Evolutionary conservation across 1,140 invertebrate genomes (phyloP).

Genomic region (Telenomus remus): DNA sequence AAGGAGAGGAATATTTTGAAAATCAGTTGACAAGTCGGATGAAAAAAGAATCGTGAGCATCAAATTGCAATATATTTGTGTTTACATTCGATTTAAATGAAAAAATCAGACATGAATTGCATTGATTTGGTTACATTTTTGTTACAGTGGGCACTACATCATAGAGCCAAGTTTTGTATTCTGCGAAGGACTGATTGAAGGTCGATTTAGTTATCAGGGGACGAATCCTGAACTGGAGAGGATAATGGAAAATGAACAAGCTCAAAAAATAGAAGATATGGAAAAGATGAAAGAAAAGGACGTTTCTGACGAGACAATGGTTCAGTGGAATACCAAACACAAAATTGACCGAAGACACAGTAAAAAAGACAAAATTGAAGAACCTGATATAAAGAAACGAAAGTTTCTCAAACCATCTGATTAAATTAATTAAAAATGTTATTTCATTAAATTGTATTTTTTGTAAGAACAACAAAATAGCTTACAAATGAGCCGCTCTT

Average conservation of each 20-base stretch:
- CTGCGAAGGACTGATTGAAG: slow-evolving; percentile 85
- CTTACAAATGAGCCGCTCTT: no score
- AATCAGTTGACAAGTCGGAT: slow-evolving; percentile 71
- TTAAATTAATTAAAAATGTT: slow-evolving; percentile 14
- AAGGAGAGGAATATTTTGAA: slow-evolving; percentile 81
- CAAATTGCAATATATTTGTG: neutral
- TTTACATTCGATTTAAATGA: slow-evolving; percentile 1
- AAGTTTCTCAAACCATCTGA: slow-evolving; percentile 48
- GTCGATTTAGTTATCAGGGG: slow-evolving; percentile 89
- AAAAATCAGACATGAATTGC: neutral
- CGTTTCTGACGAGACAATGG: slow-evolving; percentile 83
- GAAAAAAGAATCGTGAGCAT: slow-evolving; percentile 77
- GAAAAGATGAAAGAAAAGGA: slow-evolving; percentile 78
- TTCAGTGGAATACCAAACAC: slow-evolving; percentile 73
- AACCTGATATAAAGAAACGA: slow-evolving; percentile 63
- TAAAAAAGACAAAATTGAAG: slow-evolving; percentile 12
- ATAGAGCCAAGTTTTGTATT: slow-evolving; percentile 85
- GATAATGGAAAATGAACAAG: slow-evolving; percentile 78
- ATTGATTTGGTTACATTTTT: slow-evolving; percentile 25
- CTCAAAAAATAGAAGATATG: slow-evolving; percentile 64
- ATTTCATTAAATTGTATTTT: neutral
- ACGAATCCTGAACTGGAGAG: slow-evolving; percentile 93
- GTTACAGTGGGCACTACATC: slow-evolving; percentile 80
- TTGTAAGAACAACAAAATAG: no score
- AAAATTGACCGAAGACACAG: slow-evolving; percentile 69